Evolutionary conservation across 1,140 invertebrate genomes (phyloP), one percentile per base, ranked within the genome.

Genomic region (Panagrolaimus sp.): DNA sequence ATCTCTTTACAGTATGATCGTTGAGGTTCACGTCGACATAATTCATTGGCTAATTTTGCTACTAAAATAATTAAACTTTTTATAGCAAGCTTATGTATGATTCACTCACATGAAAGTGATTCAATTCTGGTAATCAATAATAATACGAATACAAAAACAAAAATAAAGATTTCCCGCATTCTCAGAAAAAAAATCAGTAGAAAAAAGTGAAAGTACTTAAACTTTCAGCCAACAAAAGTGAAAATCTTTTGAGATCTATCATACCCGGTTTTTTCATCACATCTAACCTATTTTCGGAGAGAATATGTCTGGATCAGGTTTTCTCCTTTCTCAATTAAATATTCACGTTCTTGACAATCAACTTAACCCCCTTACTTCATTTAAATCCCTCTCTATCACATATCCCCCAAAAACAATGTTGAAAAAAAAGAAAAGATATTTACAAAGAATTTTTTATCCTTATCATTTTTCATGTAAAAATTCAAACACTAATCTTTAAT

Each of bases 371-470:
- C n/a, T n/a, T n/a, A n/a, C n/a, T 38, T 38, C 32, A 38, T 38
- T 38, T 38, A 38, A 4, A 2, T 38, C 32, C 32, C 32, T 38
- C 32, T 38, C 32, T 4, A 38, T 38, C 2, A 38, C 7, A 38
- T 38, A 38, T 38, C 32, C 32, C 32, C 32, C 32, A 38, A 38
- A 2, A 38, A 38, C 7, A 38, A 38, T 4, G 2, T 4, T 38
- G 32, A 38, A 38, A 38, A 7, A 38, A 38, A 4, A 38, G 7
- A 38, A 38, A 7, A 38, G 2, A 38, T 38, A 4, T 38, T 38
- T 38, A 58, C 28, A 58, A 58, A 58, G 28, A 58, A 58, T 28
- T 0, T 9, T 58, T 58, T 26, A 58, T 58, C 52, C 52, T 58
- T 38, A 38, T 38, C 7, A 7, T 38, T 21, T 58, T 58, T 12